Conservation (phyloP, 2,113 vertebrate species). For the Siphamia tubifer region DNA sequence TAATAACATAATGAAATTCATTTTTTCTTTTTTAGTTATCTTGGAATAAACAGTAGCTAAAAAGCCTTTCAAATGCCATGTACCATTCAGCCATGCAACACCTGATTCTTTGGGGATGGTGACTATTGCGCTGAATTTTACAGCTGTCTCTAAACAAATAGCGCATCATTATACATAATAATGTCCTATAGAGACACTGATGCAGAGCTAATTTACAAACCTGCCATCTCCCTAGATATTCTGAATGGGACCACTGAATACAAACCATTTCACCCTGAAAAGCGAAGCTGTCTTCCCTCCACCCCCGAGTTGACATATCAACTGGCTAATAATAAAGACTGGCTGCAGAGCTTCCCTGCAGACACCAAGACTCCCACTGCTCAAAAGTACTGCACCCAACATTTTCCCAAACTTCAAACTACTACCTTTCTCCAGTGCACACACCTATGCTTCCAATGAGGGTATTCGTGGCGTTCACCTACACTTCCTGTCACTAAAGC, state of each 20-base stretch:
- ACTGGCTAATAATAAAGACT: slow-evolving; percentile 16
- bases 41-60: slow-evolving; percentile 2
- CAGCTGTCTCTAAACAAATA: slow-evolving; percentile 18
- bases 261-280: neutral
- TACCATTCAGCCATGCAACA: neutral
- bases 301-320: neutral
- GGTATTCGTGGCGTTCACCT: slow-evolving; percentile 2
- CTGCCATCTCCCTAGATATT: slow-evolving; percentile 18
- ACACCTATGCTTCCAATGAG: neutral
- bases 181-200: neutral
- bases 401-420: neutral
- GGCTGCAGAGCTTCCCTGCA: slow-evolving; percentile 1
- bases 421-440: neutral
- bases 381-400: neutral
- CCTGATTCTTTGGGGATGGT: neutral
- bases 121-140: neutral
- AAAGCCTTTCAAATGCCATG: neutral
- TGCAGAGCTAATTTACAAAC: neutral
- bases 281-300: too few species aligned
- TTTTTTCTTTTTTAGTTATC: slow-evolving; percentile 18
- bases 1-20: slow-evolving; percentile 52
- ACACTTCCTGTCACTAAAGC: slow-evolving; percentile 23
- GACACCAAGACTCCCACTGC: neutral
- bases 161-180: neutral
- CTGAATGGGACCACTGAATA: slow-evolving; percentile 13